A percentile compares a stretch with the other conserved stretches of the same genome.
These are phyloP conservation scores for Dasyprocta punctata DNA, from an alignment of 2,113 vertebrate genomes.

Conservation along the genomic window DNA sequence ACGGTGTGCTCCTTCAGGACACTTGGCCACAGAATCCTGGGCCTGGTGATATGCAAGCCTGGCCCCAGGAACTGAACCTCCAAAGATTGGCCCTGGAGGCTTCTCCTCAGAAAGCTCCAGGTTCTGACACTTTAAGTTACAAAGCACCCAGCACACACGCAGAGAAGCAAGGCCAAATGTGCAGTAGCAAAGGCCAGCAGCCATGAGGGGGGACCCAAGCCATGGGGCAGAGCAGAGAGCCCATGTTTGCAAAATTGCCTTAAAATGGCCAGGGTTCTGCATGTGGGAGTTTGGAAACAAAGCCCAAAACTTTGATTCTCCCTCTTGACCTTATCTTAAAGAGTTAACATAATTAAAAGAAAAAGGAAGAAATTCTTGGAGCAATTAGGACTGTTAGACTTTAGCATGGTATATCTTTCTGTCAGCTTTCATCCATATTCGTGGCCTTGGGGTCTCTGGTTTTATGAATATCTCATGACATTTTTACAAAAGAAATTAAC, in stretches of 20 bases:
- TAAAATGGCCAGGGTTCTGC: not conserved
- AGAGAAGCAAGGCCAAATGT: fast-evolving
- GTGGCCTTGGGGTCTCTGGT: not conserved
- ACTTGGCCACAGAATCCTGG: not conserved
- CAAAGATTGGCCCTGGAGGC: not conserved
- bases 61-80: not conserved
- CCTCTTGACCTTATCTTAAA: not conserved
- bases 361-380: not conserved
- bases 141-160: not conserved
- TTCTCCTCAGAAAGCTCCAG: not conserved
- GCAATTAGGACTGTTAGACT: not conserved
- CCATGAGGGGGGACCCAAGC: not conserved
- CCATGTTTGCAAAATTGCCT: not conserved
- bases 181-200: not conserved
- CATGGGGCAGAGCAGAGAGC: not conserved
- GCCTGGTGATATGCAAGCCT: no score
- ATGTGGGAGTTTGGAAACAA: not conserved
- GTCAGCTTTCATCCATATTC: not conserved
- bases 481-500: not conserved
- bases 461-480: slow-evolving; percentile 23
- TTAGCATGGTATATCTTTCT: not conserved
- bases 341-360: not conserved
- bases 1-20: not conserved
- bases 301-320: not conserved
- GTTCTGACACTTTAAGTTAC: not conserved